Conservation (phyloP, 2,797 vertebrate species). For the Scolopax bukidnonensis region DNA sequence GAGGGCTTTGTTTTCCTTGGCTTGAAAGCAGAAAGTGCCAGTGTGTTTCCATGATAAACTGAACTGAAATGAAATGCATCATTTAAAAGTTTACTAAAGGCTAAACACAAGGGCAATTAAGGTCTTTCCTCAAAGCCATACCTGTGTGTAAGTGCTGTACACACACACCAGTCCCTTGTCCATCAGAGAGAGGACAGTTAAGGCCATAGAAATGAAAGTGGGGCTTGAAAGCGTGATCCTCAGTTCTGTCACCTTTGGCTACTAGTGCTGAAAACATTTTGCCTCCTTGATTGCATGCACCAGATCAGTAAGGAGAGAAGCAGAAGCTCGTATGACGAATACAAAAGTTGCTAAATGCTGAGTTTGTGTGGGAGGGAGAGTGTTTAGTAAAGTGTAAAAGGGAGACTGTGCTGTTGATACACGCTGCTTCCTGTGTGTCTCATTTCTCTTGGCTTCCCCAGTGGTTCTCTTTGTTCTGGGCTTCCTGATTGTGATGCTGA, state of each 20-base stretch:
- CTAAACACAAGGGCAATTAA: background rate
- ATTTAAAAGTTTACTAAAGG: background rate
- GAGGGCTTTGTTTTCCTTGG: constrained; percentile 2
- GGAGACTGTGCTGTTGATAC: background rate
- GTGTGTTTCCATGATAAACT: background rate
- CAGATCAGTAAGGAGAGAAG: background rate
- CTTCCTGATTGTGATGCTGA: constrained; percentile 79
- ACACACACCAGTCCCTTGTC: background rate
- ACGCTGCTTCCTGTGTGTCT: background rate
- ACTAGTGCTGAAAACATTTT: background rate
- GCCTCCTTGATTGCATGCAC: background rate
- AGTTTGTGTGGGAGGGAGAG: background rate
- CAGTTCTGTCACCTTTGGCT: background rate
- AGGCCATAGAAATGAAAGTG: background rate
- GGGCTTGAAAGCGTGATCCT: background rate
- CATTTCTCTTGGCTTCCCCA: constrained; percentile 47
- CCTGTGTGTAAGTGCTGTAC: background rate
- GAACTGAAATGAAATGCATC: background rate
- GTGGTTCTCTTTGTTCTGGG: constrained; percentile 82
- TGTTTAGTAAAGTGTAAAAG: background rate
- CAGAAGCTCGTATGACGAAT: background rate
- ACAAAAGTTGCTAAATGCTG: background rate
- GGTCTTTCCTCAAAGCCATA: background rate
- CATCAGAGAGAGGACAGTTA: background rate
- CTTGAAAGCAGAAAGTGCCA: background rate